A percentile compares a stretch with the other conserved stretches of the same genome.
These are phyloP conservation scores for Struthidea cinerea DNA, from an alignment of 2,113 vertebrate genomes.

Conservation along the genomic window DNA sequence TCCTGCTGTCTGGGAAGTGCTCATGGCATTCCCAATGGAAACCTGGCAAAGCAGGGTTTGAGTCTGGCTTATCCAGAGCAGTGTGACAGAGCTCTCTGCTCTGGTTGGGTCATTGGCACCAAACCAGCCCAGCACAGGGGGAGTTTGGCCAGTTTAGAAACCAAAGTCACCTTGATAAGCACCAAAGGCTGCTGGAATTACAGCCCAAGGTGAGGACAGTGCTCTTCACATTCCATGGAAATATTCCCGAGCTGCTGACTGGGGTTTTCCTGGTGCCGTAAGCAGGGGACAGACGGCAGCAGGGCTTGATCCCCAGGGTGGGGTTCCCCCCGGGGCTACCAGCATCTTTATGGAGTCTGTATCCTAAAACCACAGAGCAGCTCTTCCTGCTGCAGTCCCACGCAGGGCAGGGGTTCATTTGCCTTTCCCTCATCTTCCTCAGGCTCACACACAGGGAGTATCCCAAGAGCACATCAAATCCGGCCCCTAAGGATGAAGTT, in stretches of 20 bases:
- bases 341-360: not conserved
- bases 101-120: not conserved
- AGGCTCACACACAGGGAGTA: not conserved
- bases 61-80: not conserved
- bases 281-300: not conserved
- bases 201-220: not conserved
- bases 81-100: not conserved
- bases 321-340: not conserved
- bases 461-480: fast-evolving
- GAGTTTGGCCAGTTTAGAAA: not conserved
- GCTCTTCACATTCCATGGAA: not conserved
- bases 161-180: not conserved
- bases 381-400: not conserved
- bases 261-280: fast-evolving
- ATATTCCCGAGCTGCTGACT: not conserved
- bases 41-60: not conserved
- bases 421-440: not conserved
- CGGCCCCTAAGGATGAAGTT: not conserved
- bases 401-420: not conserved
- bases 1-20: not conserved
- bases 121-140: not conserved
- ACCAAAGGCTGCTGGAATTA: not conserved
- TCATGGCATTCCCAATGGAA: not conserved
- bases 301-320: not conserved
- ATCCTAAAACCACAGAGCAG: not conserved